These are phyloP conservation scores for Pelosia muscerda DNA, from an alignment of 2,888 invertebrate species.

Conservation along the genomic window DNA sequence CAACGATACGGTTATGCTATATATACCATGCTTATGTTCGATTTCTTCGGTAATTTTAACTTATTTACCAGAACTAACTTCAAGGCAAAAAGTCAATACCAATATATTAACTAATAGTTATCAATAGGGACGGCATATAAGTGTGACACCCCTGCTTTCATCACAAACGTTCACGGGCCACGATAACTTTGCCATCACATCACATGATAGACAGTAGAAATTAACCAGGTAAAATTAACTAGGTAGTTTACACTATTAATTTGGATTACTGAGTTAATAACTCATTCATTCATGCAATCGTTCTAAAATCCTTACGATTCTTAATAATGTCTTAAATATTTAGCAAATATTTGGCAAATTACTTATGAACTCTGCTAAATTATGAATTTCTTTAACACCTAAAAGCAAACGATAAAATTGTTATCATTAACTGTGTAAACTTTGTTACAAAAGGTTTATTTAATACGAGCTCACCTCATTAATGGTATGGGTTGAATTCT, in stretches of 20 bases:
- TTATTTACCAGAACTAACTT: too few species aligned
- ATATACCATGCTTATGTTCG: too few species aligned
- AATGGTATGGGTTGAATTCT: conserved; percentile 40
- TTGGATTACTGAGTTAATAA: neutral
- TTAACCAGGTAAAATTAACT: neutral
- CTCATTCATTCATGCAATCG: neutral
- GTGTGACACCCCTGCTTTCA: too few species aligned
- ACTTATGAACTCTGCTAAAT: neutral
- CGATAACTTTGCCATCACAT: too few species aligned
- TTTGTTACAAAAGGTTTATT: conserved; percentile 43
- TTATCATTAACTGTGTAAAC: conserved; percentile 40
- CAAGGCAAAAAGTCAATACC: too few species aligned
- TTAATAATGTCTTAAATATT: neutral
- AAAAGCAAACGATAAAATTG: conserved; percentile 44
- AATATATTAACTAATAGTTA: too few species aligned
- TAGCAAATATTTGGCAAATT: neutral
- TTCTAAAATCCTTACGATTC: neutral
- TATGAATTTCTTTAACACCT: conserved; percentile 29
- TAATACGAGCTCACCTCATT: conserved; percentile 45
- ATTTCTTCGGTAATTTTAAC: too few species aligned
- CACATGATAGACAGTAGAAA: too few species aligned
- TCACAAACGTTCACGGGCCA: too few species aligned
- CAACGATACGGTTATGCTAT: too few species aligned
- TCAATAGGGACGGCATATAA: too few species aligned
- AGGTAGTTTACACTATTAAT: neutral